Conservation (phyloP, 2,888 invertebrate genomes). For the Drosophila picticornis region DNA sequence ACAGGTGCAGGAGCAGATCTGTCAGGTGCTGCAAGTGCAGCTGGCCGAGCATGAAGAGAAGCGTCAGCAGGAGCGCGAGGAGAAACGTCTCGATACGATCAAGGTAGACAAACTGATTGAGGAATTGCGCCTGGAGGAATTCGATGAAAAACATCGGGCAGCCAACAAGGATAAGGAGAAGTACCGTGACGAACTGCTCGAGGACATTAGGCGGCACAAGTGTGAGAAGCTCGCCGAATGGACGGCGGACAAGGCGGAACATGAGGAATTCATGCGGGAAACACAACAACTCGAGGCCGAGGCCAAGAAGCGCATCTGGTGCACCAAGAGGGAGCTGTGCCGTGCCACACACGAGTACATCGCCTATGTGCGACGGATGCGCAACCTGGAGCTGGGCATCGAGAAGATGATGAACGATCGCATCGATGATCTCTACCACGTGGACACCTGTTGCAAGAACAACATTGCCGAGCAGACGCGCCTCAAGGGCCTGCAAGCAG, state of each 20-base stretch:
- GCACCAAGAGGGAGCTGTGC: constrained; percentile 59
- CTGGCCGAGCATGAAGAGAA: constrained; percentile 55
- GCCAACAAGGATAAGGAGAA: constrained; percentile 24
- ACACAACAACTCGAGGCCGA: constrained; percentile 66
- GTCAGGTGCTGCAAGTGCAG: constrained; percentile 59
- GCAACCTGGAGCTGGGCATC: constrained; percentile 65
- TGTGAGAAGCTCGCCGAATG: constrained; percentile 39
- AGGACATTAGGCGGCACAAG: constrained; percentile 60
- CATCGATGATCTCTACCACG: constrained; percentile 69
- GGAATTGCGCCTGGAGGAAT: constrained; percentile 66
- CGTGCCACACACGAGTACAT: constrained; percentile 76
- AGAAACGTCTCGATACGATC: constrained; percentile 57
- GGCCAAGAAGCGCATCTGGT: constrained; percentile 47
- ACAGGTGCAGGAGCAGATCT: constrained; percentile 54
- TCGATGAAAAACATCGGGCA: constrained; percentile 47
- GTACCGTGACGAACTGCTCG: constrained; percentile 72
- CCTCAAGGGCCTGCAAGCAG: constrained; percentile 69
- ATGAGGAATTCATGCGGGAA: constrained; percentile 69
- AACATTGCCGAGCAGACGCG: constrained; percentile 57
- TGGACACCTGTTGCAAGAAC: constrained; percentile 74
- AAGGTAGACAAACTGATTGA: constrained; percentile 60
- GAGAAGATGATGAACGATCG: constrained; percentile 70
- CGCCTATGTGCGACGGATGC: constrained; percentile 74
- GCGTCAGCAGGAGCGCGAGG: constrained; percentile 49
- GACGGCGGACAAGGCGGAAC: constrained; percentile 62